Evolutionary conservation across 2,797 vertebrate species (phyloP).

Genomic region (Naso thynnoides): DNA sequence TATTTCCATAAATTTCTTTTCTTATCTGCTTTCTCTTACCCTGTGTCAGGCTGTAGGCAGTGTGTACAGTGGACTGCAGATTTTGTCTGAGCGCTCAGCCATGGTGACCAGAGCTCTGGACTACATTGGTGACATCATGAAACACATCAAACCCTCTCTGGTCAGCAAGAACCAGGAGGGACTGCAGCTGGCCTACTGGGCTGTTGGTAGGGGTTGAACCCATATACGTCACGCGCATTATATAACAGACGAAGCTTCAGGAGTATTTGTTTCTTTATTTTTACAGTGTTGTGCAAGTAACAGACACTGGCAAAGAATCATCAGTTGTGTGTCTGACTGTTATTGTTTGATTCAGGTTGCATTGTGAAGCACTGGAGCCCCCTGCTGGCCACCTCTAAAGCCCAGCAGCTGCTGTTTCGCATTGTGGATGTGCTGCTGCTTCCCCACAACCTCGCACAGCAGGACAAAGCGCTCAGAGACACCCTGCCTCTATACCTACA

Average conservation of each 20-base stretch:
- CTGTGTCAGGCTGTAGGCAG: slow-evolving; percentile 88
- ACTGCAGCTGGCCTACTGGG: slow-evolving; percentile 90
- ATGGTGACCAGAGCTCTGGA: slow-evolving; percentile 92
- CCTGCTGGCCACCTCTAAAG: slow-evolving; percentile 94
- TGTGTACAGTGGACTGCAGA: slow-evolving; percentile 88
- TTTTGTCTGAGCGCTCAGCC: slow-evolving; percentile 89
- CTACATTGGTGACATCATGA: slow-evolving; percentile 94
- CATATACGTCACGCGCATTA: background rate
- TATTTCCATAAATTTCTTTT: slow-evolving; percentile 5
- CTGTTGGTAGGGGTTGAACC: slow-evolving; percentile 85
- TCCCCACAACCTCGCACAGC: slow-evolving; percentile 90
- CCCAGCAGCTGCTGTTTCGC: slow-evolving; percentile 93
- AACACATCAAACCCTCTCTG: slow-evolving; percentile 94
- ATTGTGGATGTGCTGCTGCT: slow-evolving; percentile 94
- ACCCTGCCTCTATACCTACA: slow-evolving; percentile 94
- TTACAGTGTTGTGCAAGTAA: background rate
- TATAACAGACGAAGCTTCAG: background rate
- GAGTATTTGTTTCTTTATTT: background rate
- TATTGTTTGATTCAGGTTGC: slow-evolving; percentile 83
- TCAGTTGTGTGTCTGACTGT: slow-evolving; percentile 2
- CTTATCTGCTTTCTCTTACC: slow-evolving; percentile 1
- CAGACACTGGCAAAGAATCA: background rate
- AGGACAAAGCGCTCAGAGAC: slow-evolving; percentile 92
- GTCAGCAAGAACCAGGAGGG: slow-evolving; percentile 91
- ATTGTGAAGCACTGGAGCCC: slow-evolving; percentile 96